phyloP scores from a whole-genome alignment of 2,888 invertebrate genomes.

The Globia sparganii region DNA sequence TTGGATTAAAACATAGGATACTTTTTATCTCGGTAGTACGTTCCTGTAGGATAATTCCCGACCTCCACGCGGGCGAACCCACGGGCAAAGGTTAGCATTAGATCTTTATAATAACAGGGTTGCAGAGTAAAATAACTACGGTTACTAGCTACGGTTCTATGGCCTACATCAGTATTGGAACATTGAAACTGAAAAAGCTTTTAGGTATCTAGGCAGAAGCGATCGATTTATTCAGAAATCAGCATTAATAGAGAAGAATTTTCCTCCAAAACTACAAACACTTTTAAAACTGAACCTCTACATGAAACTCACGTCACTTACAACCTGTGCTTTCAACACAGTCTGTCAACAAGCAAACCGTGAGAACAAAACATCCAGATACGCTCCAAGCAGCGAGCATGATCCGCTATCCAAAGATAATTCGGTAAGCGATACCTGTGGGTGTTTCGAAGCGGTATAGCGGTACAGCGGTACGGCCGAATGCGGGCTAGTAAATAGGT shows the following conservation, averaged over 20 bases:
- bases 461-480: conserved; percentile 50
- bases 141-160: background rate
- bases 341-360: conserved; percentile 29
- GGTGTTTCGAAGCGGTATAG: conserved; percentile 50
- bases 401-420: conserved; percentile 57
- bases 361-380: conserved; percentile 57
- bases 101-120: background rate
- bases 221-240: background rate
- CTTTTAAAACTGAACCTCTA: background rate
- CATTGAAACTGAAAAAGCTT: background rate
- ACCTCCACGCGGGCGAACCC: background rate
- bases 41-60: background rate
- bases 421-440: conserved; percentile 63
- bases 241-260: background rate
- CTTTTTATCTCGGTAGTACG: too few relatives aligned
- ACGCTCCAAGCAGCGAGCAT: conserved; percentile 42
- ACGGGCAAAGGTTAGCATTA: background rate
- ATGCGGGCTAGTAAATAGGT: conserved; percentile 75
- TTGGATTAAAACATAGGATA: background rate
- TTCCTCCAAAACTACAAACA: conserved; percentile 10
- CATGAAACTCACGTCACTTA: conserved; percentile 18
- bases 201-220: background rate
- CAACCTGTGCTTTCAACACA: conserved; percentile 1
- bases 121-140: background rate
- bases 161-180: background rate